Evolutionary conservation across 2,113 vertebrate genomes (phyloP).

Genomic region (Muscicapa adusta): DNA sequence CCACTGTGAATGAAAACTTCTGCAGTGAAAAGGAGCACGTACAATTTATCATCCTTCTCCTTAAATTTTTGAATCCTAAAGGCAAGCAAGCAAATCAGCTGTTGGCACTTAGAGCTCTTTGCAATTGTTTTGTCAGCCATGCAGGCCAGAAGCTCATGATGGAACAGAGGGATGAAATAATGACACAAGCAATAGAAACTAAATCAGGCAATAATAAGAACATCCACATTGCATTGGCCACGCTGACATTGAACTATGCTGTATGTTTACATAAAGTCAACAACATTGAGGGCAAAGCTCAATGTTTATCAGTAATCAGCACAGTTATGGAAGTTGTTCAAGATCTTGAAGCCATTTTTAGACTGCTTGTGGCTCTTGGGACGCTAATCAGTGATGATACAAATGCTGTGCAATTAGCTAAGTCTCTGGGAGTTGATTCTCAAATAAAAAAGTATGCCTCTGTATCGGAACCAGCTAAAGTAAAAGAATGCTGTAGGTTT

Average conservation of each 20-base stretch:
- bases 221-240: slow-evolving; percentile 93
- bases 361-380: slow-evolving; percentile 94
- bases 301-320: slow-evolving; percentile 94
- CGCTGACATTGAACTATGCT: slow-evolving; percentile 91
- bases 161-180: slow-evolving; percentile 85
- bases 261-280: slow-evolving; percentile 84
- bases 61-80: slow-evolving; percentile 84
- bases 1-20: slow-evolving; percentile 88
- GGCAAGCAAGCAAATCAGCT: slow-evolving; percentile 93
- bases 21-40: slow-evolving; percentile 86
- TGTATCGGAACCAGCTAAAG: slow-evolving; percentile 90
- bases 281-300: slow-evolving; percentile 93
- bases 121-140: slow-evolving; percentile 89
- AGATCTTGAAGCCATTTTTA: slow-evolving; percentile 94
- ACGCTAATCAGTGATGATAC: slow-evolving; percentile 87
- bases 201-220: slow-evolving; percentile 88
- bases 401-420: slow-evolving; percentile 89
- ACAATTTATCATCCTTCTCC: slow-evolving; percentile 86
- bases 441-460: slow-evolving; percentile 91
- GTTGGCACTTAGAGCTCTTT: slow-evolving; percentile 90
- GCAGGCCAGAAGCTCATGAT: slow-evolving; percentile 86
- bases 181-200: slow-evolving; percentile 87
- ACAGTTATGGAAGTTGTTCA: slow-evolving; percentile 90
- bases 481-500: slow-evolving; percentile 91
- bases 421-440: slow-evolving; percentile 88